These are phyloP conservation scores for Megaceryle torquata DNA, from an alignment of 2,113 vertebrate species.

Conservation along the genomic window DNA sequence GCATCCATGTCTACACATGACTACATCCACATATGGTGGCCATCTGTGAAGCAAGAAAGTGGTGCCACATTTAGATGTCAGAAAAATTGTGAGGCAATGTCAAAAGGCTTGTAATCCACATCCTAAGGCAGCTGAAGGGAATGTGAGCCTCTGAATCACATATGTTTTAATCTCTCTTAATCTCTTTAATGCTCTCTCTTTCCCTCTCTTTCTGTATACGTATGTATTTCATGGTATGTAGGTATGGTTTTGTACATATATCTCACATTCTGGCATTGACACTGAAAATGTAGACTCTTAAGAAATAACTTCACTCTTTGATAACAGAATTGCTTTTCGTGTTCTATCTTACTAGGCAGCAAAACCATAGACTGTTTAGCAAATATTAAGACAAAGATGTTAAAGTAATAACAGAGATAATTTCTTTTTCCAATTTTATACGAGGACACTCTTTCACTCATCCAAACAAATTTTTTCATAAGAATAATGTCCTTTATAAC, in stretches of 20 bases:
- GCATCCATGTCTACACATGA: not conserved
- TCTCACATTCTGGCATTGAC: not conserved
- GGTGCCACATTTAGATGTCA: not conserved
- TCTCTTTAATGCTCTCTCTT: no score
- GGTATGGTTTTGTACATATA: not conserved
- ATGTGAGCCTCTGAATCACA: not conserved
- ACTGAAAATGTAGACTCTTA: not conserved
- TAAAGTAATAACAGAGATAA: conserved; percentile 6
- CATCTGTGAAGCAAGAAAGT: rapidly evolving
- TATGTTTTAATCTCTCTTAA: rapidly evolving
- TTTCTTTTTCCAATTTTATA: conserved; percentile 26
- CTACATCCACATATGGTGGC: not conserved
- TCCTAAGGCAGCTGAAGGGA: not conserved
- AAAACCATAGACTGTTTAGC: not conserved
- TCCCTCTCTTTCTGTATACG: not conserved
- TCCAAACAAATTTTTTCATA: not conserved
- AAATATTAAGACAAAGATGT: not conserved
- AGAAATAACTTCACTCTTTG: not conserved
- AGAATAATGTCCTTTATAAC: conserved; percentile 16
- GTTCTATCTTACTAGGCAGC: not conserved
- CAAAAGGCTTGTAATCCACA: not conserved
- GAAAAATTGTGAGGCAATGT: not conserved
- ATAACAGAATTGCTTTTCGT: not conserved
- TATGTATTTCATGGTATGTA: rapidly evolving
- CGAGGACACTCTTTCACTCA: not conserved